Base-by-base conservation (phyloP, 1,140 invertebrate species). In the Zeugodacus cucurbitae region DNA sequence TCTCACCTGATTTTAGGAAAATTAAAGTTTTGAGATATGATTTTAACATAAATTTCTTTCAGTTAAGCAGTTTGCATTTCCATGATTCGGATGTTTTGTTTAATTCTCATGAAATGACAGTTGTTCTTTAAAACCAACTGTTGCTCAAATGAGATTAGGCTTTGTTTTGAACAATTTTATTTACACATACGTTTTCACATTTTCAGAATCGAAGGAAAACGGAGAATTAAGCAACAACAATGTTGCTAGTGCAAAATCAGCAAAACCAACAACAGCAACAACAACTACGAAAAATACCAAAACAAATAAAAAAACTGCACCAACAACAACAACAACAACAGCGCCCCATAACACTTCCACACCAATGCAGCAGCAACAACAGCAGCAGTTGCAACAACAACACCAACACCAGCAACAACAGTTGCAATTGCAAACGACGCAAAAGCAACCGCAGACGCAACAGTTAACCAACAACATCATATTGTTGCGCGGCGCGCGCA, bases 391-490 rank as follows among this genome's bases (percentile, higher is more conserved):
- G 48, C 89, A 90, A 29, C 88, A 90, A 29, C 89, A 90, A 88
- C 89, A 90, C 22, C 89, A 90, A 70, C 85, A 89, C 34, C 87
- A 90, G 34, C 89, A 88, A 88, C 91, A 89, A 89, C 90, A 88
- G 37, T 89, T 85, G 17, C 90, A 89, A 87, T 87, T 88, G 34
- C 88, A 90, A 29, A 11, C 89, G 85, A 34, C 89, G 32, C 89
- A 90, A 78, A 86, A 89, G 22, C 87, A 91, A 48, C 20, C 74
- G 14, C 74, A n/a, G 41, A 22, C 74, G 37, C 89, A 89, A 89
- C 92, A 89, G 90, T 89, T 89, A 90, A 91, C 91, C 89, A 93
- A 89, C 89, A 93, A 93, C 87, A 93, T 93, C 37, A 93, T 93
- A 32, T 89, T 93, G 89, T 86, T 93, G 90, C 93, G 93, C 48